Evolutionary conservation across 1,140 invertebrate genomes (phyloP).

Genomic region (Cheumatopsyche charites): DNA sequence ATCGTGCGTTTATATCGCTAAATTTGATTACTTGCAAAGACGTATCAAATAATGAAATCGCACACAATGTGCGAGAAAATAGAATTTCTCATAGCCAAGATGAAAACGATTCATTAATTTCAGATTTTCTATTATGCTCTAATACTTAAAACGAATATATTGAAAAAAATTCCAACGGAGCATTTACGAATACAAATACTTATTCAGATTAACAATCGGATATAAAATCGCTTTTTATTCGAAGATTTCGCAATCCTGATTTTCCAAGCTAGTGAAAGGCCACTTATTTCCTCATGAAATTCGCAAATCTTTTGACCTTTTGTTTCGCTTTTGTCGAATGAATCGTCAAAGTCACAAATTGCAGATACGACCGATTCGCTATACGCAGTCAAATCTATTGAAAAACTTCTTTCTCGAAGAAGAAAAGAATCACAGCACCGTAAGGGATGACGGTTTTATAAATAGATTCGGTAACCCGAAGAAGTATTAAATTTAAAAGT

Average conservation of each 20-base stretch:
- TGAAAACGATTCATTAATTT: neutral
- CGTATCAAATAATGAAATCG: slow-evolving; percentile 16
- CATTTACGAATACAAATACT: no score
- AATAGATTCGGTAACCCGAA: neutral
- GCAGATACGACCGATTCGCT: no score
- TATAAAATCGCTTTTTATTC: neutral
- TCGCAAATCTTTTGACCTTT: slow-evolving; percentile 1
- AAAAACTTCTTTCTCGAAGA: no score
- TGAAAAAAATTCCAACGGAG: no score
- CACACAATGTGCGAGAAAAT: slow-evolving; percentile 5
- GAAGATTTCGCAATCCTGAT: neutral
- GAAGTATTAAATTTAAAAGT: neutral
- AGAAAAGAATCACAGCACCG: no score
- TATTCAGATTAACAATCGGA: no score
- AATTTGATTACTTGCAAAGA: neutral
- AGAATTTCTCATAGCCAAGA: neutral
- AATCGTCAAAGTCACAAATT: no score
- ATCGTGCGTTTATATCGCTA: neutral
- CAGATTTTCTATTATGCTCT: no score
- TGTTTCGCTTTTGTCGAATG: neutral
- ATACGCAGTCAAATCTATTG: no score
- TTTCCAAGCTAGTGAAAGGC: no score
- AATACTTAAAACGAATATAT: no score
- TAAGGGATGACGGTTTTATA: neutral
- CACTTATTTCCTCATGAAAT: neutral